Conservation (phyloP, 2,888 invertebrate genomes). For the Leptopilina drosophilae region DNA sequence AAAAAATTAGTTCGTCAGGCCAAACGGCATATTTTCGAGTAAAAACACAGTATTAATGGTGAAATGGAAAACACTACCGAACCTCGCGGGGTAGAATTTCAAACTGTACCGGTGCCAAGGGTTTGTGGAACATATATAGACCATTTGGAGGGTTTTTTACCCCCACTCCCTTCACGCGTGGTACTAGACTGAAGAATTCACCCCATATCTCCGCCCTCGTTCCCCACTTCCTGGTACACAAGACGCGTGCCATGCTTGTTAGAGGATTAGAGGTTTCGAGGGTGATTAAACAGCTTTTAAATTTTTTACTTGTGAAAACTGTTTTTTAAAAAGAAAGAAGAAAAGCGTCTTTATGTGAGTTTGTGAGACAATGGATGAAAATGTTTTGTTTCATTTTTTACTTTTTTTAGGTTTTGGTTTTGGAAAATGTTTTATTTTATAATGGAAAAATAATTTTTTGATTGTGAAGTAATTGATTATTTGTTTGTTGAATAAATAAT, state of each 20-base stretch:
- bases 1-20: constrained; percentile 6
- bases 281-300: constrained; percentile 69
- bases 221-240: constrained; percentile 56
- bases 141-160: constrained; percentile 55
- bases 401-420: too few relatives aligned
- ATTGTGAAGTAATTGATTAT: too few relatives aligned
- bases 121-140: constrained; percentile 71
- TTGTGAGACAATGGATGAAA: too few relatives aligned
- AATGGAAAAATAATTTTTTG: too few relatives aligned
- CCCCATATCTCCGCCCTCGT: constrained; percentile 34
- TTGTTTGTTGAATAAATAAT: too few relatives aligned
- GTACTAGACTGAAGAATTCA: constrained; percentile 43
- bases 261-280: constrained; percentile 75
- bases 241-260: constrained; percentile 73
- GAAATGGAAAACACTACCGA: constrained; percentile 51
- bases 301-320: constrained; percentile 55
- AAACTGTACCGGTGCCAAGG: constrained; percentile 72
- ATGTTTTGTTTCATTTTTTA: too few relatives aligned
- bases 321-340: constrained; percentile 1
- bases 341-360: not conserved
- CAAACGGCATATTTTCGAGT: constrained; percentile 37
- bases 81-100: constrained; percentile 68
- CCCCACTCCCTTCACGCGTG: constrained; percentile 48
- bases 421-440: too few relatives aligned
- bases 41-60: constrained; percentile 24